A percentile compares a stretch with the other conserved stretches of the same genome.
phyloP scores from a whole-genome alignment of 2,113 vertebrate species.

The Callipepla californica region DNA sequence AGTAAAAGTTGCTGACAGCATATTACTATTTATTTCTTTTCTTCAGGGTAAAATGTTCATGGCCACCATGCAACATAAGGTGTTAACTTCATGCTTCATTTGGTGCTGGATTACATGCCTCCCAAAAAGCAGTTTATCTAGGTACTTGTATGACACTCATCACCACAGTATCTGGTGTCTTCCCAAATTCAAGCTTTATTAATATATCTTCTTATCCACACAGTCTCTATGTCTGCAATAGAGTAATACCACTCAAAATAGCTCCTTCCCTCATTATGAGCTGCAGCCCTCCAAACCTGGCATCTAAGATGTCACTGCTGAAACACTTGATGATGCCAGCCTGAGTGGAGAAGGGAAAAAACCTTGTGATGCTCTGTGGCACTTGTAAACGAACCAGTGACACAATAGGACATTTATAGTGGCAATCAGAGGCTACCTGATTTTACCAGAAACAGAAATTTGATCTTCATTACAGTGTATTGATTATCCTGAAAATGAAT shows the following conservation, averaged over 20 bases:
- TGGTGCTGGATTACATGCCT: background rate
- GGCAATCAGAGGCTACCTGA: background rate
- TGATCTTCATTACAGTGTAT: background rate
- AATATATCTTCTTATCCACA: slow-evolving; percentile 22
- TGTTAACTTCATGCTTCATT: slow-evolving; percentile 22
- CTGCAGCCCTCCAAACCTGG: background rate
- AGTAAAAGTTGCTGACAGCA: background rate
- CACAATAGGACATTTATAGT: background rate
- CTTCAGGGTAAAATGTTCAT: background rate
- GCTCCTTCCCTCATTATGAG: background rate
- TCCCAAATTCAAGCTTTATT: slow-evolving; percentile 33
- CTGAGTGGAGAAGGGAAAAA: background rate
- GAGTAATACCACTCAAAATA: slow-evolving; percentile 49
- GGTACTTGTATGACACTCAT: slow-evolving; percentile 16
- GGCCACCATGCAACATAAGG: background rate
- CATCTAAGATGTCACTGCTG: background rate
- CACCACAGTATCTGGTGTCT: slow-evolving; percentile 20
- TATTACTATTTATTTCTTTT: background rate
- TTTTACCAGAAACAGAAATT: background rate
- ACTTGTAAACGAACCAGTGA: background rate
- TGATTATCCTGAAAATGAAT: background rate
- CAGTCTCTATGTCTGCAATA: background rate
- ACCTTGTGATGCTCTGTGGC: background rate
- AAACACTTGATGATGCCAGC: background rate
- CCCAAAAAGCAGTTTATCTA: slow-evolving; percentile 16